Base-by-base conservation (phyloP, 2,113 vertebrate genomes). In the Aplodontia rufa region DNA sequence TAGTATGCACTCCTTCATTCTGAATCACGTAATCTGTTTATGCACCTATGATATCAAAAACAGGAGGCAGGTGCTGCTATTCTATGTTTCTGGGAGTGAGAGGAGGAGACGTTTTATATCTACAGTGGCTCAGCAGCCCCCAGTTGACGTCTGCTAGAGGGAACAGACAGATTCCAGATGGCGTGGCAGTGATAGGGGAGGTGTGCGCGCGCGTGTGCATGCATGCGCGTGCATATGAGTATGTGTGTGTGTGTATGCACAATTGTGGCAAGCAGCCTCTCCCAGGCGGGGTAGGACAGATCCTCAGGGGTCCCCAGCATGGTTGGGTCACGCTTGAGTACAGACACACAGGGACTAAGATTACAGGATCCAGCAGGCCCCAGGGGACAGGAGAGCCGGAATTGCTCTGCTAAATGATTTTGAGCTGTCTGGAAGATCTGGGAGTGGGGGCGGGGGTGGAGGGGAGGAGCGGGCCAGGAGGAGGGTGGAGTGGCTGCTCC, bases 131-230 rank as follows among this genome's bases (percentile, higher is more conserved):
- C 75, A 5, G 93, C 20, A 9, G 94, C 91, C 16, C 95, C 97
- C 96, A 89, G 97, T 97, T 45, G 69, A 96, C 0, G 32, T 92
- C 97, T 93, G 97, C 97, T 97, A 87, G 96, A n/a, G 12, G 96
- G 97, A 97, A 88, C 97, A 97, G 98, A 97, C 97, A 98, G 97
- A 95, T 96, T 98, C 98, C 97, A 98, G 97, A 98, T 98, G 98
- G 98, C 83, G 37, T 47, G 87, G 17, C 88, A 60, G 94, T 22
- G 55, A 71, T 49, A 58, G 87, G 78, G 94, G 91, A 95, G 75
- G 79, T 3, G 89, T 87, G 78, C 64, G 78, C 14, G 66, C 20
- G 76, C 7, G 32, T 5, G 53, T 26, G 40, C 19, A 35, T 30
- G 20, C 53, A 17, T 22, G 78, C 75, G 85, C 2, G 72, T 35